Percentiles rank a stretch among this genome's conserved stretches.
phyloP scores from a whole-genome alignment of 1,140 invertebrate species.

The Nasonia giraulti region DNA sequence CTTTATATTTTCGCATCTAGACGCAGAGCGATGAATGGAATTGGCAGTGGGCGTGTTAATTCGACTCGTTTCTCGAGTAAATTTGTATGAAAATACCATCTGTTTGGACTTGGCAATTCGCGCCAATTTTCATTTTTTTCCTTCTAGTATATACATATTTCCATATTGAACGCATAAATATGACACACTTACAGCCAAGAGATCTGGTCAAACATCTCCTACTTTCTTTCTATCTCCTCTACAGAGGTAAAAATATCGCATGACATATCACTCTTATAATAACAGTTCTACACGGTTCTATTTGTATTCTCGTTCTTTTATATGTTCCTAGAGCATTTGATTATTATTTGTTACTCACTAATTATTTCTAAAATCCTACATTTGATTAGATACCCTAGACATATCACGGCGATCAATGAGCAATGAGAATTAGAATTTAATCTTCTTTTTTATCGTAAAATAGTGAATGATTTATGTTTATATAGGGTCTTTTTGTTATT shows the following conservation, averaged over 20 bases:
- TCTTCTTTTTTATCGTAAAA: constrained; percentile 37
- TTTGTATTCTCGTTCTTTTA: constrained; percentile 21
- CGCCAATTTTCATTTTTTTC: constrained; percentile 21
- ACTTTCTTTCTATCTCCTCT: constrained; percentile 8
- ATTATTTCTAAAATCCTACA: constrained; percentile 36
- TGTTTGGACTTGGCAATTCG: constrained; percentile 32
- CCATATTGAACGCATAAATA: constrained; percentile 21
- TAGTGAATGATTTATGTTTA: constrained; percentile 27
- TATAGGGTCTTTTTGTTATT: constrained; percentile 10
- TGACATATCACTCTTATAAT: constrained; percentile 38
- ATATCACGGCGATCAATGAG: constrained; percentile 48
- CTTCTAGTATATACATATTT: constrained; percentile 33
- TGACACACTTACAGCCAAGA: constrained; percentile 48
- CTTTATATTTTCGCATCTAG: constrained; percentile 21
- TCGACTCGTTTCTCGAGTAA: constrained; percentile 35
- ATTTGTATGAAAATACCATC: constrained; percentile 53
- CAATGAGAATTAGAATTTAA: constrained; percentile 16
- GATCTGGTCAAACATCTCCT: constrained; percentile 40
- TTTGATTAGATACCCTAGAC: constrained; percentile 49
- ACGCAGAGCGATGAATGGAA: constrained; percentile 23
- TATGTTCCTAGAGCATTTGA: constrained; percentile 30
- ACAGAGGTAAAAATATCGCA: constrained; percentile 45
- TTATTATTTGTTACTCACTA: constrained; percentile 37
- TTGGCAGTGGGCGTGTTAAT: constrained; percentile 35
- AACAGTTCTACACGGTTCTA: constrained; percentile 19